Base-by-base conservation (phyloP, 1,140 invertebrate genomes). In the Brachionus paranguensis region DNA sequence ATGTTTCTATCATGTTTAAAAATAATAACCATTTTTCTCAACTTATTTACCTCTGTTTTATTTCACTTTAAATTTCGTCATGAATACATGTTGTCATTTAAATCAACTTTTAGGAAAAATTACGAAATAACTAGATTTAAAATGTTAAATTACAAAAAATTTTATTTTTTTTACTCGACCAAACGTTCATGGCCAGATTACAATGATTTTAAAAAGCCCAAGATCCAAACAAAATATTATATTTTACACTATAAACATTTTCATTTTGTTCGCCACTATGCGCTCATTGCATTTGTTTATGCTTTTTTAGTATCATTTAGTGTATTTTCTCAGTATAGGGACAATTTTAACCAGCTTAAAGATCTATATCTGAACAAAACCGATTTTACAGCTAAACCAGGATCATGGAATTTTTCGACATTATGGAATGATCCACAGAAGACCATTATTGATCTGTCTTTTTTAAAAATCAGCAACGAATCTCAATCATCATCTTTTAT, bases 171-270 rank as follows among this genome's bases (percentile, higher is more conserved):
- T 11, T 76, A 76, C 27, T 27, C 70, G 45, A 74, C 33, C 7
- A 74, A 74, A 14, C 27, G 33, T 1, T n/a, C 27, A 7, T 33
- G 65, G 27, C 29, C 65, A 8, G 33, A 68, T 14, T 68, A 33
- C 4, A 68, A 29, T n/a, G 27, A 41, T 41, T 68, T 33, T 6
- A 68, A 68, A 37, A 41, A 41, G 27, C 14, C 65, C 5, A 41
- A 68, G 45, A 20, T 20, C 17, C 17, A 74, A 45, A 45, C 41
- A 20, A 74, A 74, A 43, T 8, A 47, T 24, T 76, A 76, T 33
- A 50, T 50, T 6, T 50, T 50, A 12, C 72, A 76, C 29, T 76
- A 53, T 76, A 76, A 76, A 12, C 72, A 76, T 76, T 76, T 76
- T 27, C 72, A 76, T 47, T 76, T 76, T 76, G 72, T 76, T 4